phyloP scores from a whole-genome alignment of 2,113 vertebrate species.

The Lophotis ruficrista region DNA sequence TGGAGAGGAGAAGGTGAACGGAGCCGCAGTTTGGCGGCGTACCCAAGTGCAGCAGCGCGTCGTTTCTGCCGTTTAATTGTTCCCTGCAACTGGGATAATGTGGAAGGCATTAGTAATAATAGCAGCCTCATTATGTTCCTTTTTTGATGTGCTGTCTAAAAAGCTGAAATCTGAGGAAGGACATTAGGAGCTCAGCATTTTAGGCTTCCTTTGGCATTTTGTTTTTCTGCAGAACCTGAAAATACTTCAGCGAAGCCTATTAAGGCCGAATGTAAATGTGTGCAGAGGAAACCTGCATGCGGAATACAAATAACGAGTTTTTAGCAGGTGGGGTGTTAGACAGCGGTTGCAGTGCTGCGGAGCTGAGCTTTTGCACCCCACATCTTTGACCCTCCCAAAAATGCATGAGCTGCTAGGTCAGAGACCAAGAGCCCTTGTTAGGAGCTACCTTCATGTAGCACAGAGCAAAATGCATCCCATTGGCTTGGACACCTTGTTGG shows the following conservation, averaged over 20 bases:
- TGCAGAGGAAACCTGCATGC: background rate
- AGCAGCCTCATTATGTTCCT: conserved; percentile 1
- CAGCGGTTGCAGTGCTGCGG: background rate
- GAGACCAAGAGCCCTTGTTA: background rate
- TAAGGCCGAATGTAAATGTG: background rate
- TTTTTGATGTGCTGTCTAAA: conserved; percentile 15
- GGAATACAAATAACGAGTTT: rapidly evolving
- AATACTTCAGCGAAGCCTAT: background rate
- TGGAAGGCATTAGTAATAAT: conserved; percentile 33
- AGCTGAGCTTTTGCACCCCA: background rate
- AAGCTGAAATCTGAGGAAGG: conserved; percentile 18
- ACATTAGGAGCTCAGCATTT: background rate
- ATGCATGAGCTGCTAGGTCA: background rate
- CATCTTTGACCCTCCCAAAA: background rate
- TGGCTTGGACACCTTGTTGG: background rate
- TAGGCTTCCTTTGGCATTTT: background rate
- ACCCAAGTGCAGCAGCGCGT: background rate
- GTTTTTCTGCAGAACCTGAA: background rate
- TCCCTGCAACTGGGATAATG: background rate
- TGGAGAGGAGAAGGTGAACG: background rate
- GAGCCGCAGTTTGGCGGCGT: background rate
- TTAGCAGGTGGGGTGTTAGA: background rate
- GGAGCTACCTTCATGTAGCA: background rate
- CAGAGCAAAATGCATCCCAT: background rate
- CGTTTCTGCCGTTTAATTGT: conserved; percentile 30